Evolutionary conservation across 2,888 invertebrate species (phyloP).

Genomic region (Cheilosia impressa): DNA sequence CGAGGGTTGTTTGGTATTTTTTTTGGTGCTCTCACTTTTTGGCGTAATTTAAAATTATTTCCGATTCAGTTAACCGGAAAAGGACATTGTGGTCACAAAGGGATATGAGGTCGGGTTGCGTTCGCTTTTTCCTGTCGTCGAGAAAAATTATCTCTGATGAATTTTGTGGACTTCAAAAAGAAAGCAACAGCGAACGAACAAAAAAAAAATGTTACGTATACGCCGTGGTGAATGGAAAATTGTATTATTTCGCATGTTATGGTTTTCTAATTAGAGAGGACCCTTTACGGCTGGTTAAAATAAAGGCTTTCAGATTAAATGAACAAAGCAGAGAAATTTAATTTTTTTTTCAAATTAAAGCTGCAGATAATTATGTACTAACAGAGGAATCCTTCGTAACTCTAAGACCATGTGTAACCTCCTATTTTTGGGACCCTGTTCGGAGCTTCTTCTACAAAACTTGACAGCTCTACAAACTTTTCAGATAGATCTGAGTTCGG

Average conservation of each 20-base stretch:
- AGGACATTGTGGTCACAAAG: constrained; percentile 67
- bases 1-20: not conserved
- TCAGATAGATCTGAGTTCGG: no score
- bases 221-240: not conserved
- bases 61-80: constrained; percentile 73
- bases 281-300: no score
- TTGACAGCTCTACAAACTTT: no score
- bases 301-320: no score
- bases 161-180: constrained; percentile 23
- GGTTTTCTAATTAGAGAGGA: no score
- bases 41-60: constrained; percentile 70
- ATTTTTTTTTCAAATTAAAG: no score
- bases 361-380: no score
- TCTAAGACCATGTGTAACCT: no score
- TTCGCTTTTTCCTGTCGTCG: not conserved
- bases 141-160: constrained; percentile 26
- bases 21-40: constrained; percentile 1
- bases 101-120: constrained; percentile 47
- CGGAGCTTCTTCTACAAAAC: no score
- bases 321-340: no score
- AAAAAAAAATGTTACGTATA: constrained; percentile 23
- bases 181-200: not conserved
- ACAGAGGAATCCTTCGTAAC: no score
- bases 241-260: not conserved
- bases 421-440: no score